Percentiles rank a stretch among this genome's conserved stretches.
Conservation (phyloP, 2,113 vertebrate species). For the Daboia siamensis region DNA sequence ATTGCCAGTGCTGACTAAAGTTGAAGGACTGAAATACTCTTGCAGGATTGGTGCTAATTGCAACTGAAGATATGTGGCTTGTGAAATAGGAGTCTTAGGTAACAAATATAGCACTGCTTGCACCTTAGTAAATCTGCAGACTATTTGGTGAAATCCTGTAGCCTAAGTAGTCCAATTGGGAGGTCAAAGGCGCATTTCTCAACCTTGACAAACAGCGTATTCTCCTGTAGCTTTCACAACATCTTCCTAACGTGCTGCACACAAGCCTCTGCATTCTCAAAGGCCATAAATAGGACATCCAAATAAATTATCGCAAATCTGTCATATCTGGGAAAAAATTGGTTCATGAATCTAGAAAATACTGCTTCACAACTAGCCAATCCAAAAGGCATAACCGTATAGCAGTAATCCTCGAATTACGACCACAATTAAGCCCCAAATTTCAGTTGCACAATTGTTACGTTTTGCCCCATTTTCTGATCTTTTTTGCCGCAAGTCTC, state of each 20-base stretch:
- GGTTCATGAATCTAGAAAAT: not conserved
- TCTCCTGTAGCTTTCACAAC: not conserved
- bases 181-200: not conserved
- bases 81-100: not conserved
- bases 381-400: not conserved
- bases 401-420: not conserved
- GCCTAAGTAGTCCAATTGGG: not conserved
- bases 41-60: not conserved
- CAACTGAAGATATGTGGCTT: not conserved
- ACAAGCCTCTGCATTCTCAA: not conserved
- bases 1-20: not conserved
- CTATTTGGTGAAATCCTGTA: not conserved
- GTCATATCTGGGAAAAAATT: not conserved
- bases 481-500: not conserved
- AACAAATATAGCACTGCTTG: not conserved
- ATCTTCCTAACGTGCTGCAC: not conserved
- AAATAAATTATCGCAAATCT: not conserved
- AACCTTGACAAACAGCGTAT: not conserved
- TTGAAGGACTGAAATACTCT: not conserved
- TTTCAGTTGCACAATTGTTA: not conserved
- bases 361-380: not conserved
- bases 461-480: not conserved
- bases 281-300: not conserved
- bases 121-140: not conserved
- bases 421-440: not conserved